These are phyloP conservation scores for Hestina assimilis DNA, from an alignment of 1,140 invertebrate species.

Conservation along the genomic window DNA sequence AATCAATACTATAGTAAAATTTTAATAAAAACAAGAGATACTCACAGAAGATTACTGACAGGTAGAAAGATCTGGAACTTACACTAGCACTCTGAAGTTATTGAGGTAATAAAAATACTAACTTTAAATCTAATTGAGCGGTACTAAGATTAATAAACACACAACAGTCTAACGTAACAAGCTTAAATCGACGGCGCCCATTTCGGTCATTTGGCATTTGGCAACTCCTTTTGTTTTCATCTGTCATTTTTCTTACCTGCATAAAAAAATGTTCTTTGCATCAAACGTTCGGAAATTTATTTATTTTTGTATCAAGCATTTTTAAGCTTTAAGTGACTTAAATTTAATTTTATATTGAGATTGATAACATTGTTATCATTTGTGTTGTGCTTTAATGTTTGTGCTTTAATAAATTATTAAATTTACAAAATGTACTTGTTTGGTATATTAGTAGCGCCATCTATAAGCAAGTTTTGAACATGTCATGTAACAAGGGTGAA, in stretches of 20 bases:
- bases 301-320: no score
- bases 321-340: no score
- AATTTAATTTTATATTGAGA: no score
- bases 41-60: constrained; percentile 24
- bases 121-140: constrained; percentile 12
- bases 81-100: constrained; percentile 41
- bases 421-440: neutral
- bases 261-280: neutral
- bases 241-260: constrained; percentile 6
- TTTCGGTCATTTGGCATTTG: no score
- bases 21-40: constrained; percentile 31
- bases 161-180: neutral
- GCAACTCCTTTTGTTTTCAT: constrained; percentile 13
- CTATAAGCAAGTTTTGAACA: neutral
- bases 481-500: neutral
- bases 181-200: constrained; percentile 1
- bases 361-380: no score
- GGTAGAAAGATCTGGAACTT: constrained; percentile 21
- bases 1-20: constrained; percentile 58
- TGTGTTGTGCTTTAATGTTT: no score
- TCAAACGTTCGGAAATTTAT: neutral
- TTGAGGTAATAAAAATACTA: neutral
- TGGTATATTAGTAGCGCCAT: neutral
- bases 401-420: neutral
- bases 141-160: neutral